Percentiles rank a stretch among this genome's conserved stretches.
Conservation (phyloP, 2,888 invertebrate genomes). For the Lithodes maja region DNA sequence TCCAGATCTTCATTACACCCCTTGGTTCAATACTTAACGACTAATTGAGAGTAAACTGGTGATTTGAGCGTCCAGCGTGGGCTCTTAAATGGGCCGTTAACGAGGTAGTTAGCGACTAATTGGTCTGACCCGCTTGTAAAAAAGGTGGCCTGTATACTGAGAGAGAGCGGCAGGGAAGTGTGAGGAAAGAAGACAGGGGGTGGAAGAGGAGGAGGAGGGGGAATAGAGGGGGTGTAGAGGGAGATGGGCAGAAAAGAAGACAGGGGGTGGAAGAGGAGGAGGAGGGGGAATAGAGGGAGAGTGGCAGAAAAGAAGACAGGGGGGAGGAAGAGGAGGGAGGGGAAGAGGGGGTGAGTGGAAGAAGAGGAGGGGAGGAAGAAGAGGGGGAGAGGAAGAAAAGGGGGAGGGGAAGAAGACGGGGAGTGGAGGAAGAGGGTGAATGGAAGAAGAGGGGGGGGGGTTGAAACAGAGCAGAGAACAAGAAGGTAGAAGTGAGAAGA, state of each 20-base stretch:
- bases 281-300: not conserved
- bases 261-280: not conserved
- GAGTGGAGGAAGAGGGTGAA: not conserved
- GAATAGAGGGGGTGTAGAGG: not conserved
- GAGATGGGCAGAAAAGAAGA: not conserved
- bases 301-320: not conserved
- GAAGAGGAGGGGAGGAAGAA: not conserved
- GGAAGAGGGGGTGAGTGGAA: not conserved
- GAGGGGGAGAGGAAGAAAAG: too few species aligned
- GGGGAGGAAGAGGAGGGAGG: not conserved
- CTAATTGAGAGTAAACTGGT: constrained; percentile 42
- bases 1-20: constrained; percentile 27
- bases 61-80: constrained; percentile 41
- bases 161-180: not conserved
- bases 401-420: not conserved
- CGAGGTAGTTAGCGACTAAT: constrained; percentile 43
- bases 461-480: not conserved
- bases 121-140: constrained; percentile 31
- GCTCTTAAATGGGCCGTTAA: constrained; percentile 37
- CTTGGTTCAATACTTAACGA: constrained; percentile 38
- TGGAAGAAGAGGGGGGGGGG: not conserved
- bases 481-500: not conserved
- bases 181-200: not conserved
- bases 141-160: not conserved
- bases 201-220: not conserved